Percentiles rank a stretch among this genome's conserved stretches.
Conservation (phyloP, 2,113 vertebrate genomes). For the Arvicanthis niloticus region DNA sequence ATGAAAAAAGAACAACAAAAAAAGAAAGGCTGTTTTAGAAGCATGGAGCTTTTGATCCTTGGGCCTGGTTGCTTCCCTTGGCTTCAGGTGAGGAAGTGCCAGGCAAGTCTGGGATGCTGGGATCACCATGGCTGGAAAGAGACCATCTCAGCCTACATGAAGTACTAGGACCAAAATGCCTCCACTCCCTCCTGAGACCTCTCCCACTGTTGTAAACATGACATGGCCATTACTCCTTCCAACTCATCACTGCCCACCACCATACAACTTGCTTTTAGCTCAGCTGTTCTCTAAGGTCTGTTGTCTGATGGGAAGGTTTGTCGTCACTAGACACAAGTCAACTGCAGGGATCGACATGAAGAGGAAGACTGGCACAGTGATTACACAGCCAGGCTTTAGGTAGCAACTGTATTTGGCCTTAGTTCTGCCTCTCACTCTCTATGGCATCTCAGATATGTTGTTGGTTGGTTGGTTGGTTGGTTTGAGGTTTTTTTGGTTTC, state of each 20-base stretch:
- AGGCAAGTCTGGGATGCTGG: not conserved
- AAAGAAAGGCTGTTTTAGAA: too few species aligned
- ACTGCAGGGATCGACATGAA: not conserved
- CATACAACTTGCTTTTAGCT: not conserved
- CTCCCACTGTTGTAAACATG: not conserved
- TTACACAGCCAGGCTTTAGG: not conserved
- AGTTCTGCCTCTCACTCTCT: not conserved
- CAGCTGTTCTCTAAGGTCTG: not conserved
- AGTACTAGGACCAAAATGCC: not conserved
- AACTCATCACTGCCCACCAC: fast-evolving
- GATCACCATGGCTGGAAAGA: not conserved
- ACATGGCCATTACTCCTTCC: not conserved
- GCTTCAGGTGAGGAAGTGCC: not conserved
- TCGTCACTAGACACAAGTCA: not conserved
- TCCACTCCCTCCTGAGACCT: not conserved
- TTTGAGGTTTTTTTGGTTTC: too few species aligned
- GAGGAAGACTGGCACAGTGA: not conserved
- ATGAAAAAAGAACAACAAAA: too few species aligned
- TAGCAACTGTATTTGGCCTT: not conserved
- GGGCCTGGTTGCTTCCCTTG: not conserved
- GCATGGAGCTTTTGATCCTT: not conserved
- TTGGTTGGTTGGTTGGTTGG: too few species aligned
- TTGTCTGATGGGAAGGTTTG: not conserved
- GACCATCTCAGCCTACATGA: too few species aligned
- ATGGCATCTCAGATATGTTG: not conserved